phyloP scores from a whole-genome alignment of 2,888 invertebrate genomes.

The Hemicrepidius hirtus region DNA sequence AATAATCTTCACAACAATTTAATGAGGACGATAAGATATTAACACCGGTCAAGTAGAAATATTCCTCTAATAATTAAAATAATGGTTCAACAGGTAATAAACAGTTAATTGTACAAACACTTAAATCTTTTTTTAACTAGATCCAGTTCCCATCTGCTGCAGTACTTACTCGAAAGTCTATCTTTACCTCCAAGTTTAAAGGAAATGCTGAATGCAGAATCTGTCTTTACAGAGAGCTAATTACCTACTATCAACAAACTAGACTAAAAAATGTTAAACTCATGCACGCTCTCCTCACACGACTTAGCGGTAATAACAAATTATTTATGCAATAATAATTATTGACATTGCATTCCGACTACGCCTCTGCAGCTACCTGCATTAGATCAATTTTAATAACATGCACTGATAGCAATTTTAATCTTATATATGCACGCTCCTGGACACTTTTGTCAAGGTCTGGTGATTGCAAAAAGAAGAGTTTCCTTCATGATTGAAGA shows the following conservation, averaged over 20 bases:
- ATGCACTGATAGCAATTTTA: slow-evolving; percentile 13
- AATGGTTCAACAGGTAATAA: slow-evolving; percentile 23
- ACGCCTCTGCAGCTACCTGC: slow-evolving; percentile 42
- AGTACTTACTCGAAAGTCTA: slow-evolving; percentile 2
- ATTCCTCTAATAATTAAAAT: neutral
- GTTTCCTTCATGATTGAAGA: neutral
- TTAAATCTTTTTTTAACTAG: slow-evolving; percentile 2
- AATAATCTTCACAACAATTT: too few relatives aligned
- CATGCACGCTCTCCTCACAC: slow-evolving; percentile 41
- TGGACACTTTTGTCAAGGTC: slow-evolving; percentile 24
- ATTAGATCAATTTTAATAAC: slow-evolving; percentile 43
- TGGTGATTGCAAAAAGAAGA: slow-evolving; percentile 25
- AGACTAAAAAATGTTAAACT: slow-evolving; percentile 17
- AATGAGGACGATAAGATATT: too few relatives aligned
- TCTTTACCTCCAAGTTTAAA: neutral
- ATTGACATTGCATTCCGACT: slow-evolving; percentile 42
- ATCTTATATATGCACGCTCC: slow-evolving; percentile 14
- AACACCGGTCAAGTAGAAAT: neutral
- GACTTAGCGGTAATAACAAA: slow-evolving; percentile 38
- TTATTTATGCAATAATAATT: slow-evolving; percentile 40
- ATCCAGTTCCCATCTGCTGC: neutral
- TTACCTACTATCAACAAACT: slow-evolving; percentile 17
- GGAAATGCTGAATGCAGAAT: slow-evolving; percentile 9
- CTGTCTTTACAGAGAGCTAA: slow-evolving; percentile 11
- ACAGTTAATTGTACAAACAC: slow-evolving; percentile 7